Conservation (phyloP, 2,888 invertebrate species). For the Trissonchulus sp. region DNA sequence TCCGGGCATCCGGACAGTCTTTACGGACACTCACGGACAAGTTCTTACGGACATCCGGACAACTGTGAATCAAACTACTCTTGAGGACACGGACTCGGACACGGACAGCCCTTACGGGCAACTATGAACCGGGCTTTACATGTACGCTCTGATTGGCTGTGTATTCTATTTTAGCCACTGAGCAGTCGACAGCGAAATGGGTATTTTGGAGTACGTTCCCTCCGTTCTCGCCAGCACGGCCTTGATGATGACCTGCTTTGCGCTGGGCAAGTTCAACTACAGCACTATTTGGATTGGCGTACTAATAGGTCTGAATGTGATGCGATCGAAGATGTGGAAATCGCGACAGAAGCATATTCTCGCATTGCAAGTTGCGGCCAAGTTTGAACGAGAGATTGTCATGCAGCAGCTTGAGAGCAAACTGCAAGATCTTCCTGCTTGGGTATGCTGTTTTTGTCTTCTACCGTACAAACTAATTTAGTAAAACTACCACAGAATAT, state of each 20-base stretch:
- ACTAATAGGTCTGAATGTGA: slow-evolving; percentile 43
- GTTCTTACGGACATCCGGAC: too few species aligned
- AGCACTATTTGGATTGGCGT: slow-evolving; percentile 44
- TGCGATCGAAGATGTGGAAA: slow-evolving; percentile 47
- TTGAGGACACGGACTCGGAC: too few species aligned
- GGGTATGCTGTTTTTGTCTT: slow-evolving; percentile 40
- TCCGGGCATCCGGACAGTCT: too few species aligned
- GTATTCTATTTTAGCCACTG: too few species aligned
- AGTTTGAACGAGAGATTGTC: slow-evolving; percentile 47
- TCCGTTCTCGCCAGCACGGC: slow-evolving; percentile 45
- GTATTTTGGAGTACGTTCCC: slow-evolving; percentile 23
- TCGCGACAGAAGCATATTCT: slow-evolving; percentile 42
- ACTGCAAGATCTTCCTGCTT: slow-evolving; percentile 49
- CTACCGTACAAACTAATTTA: too few species aligned
- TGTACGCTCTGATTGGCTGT: too few species aligned
- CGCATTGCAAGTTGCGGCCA: slow-evolving; percentile 40
- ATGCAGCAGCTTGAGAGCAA: slow-evolving; percentile 36
- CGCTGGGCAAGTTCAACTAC: slow-evolving; percentile 40
- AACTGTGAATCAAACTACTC: too few species aligned
- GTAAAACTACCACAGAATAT: too few species aligned
- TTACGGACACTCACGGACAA: too few species aligned
- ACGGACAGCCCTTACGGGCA: too few species aligned
- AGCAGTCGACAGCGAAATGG: too few species aligned
- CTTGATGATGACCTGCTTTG: slow-evolving; percentile 39
- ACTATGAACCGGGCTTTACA: too few species aligned